These are phyloP conservation scores for Leptocoma aspasia DNA, from an alignment of 2,113 vertebrate species.

Conservation along the genomic window DNA sequence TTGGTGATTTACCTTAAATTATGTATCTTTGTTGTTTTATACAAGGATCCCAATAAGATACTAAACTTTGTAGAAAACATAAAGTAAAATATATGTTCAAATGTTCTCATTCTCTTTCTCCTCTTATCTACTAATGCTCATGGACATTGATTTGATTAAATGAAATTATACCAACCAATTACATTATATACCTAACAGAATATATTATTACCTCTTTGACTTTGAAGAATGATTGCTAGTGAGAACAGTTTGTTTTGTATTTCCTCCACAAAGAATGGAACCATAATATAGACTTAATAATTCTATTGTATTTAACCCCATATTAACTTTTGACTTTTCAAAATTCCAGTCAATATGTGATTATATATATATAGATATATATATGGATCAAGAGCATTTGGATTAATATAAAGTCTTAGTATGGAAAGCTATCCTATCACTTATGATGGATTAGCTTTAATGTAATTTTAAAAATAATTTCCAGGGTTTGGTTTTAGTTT, in stretches of 20 bases:
- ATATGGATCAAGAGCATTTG: not conserved
- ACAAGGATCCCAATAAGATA: not conserved
- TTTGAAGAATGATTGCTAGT: not conserved
- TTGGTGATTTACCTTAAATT: not conserved
- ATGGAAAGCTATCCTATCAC: not conserved
- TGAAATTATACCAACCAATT: not conserved
- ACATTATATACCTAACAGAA: not conserved
- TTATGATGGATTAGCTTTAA: not conserved
- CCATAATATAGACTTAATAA: not conserved
- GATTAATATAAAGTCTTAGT: not conserved
- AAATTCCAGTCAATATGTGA: not conserved
- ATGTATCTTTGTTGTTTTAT: not conserved
- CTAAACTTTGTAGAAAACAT: not conserved
- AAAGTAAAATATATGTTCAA: not conserved
- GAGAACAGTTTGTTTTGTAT: not conserved
- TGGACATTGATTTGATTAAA: not conserved
- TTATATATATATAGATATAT: not conserved
- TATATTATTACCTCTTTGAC: not conserved
- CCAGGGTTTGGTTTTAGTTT: too few species aligned
- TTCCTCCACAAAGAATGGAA: not conserved
- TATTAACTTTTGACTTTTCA: not conserved
- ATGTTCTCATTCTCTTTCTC: not conserved
- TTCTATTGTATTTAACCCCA: not conserved
- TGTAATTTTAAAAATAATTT: not conserved
- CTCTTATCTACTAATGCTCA: not conserved